phyloP scores from a whole-genome alignment of 2,888 invertebrate species.

The Tiliacea aurago region DNA sequence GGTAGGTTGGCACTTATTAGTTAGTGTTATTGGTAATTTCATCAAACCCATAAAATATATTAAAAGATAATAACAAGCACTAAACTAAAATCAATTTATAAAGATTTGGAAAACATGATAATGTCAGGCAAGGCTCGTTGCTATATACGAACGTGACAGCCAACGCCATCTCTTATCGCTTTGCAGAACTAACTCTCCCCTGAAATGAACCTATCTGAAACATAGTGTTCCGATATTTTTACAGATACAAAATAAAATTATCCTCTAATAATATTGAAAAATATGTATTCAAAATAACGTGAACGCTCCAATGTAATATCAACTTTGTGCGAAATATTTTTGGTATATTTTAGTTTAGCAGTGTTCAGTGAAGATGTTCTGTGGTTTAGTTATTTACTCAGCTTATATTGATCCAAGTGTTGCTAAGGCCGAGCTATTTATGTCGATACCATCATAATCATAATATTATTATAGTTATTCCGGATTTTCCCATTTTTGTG shows the following conservation, averaged over 20 bases:
- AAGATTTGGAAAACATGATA: conserved; percentile 61
- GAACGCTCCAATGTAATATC: conserved; percentile 3
- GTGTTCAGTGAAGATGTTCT: conserved; percentile 29
- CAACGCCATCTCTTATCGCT: conserved; percentile 74
- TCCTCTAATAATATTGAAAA: conserved; percentile 37
- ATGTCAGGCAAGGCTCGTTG: conserved; percentile 49
- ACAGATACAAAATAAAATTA: conserved; percentile 48
- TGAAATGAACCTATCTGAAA: conserved; percentile 44
- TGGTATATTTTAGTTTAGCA: conserved; percentile 28
- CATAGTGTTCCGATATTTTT: conserved; percentile 51
- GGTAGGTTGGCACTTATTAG: neutral
- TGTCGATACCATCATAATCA: conserved; percentile 64
- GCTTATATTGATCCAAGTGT: conserved; percentile 73
- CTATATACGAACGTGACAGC: conserved; percentile 36
- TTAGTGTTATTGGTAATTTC: conserved; percentile 15
- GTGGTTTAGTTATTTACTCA: conserved; percentile 62
- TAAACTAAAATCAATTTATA: conserved; percentile 63
- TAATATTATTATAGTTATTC: conserved; percentile 57
- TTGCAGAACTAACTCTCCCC: conserved; percentile 52
- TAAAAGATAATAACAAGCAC: conserved; percentile 58
- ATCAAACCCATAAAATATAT: conserved; percentile 26
- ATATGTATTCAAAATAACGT: conserved; percentile 32
- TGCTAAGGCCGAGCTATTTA: conserved; percentile 71
- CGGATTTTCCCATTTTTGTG: conserved; percentile 51
- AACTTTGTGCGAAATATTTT: conserved; percentile 13